phyloP scores from a whole-genome alignment of 2,113 vertebrate genomes.

The Solenodon paradoxus region DNA sequence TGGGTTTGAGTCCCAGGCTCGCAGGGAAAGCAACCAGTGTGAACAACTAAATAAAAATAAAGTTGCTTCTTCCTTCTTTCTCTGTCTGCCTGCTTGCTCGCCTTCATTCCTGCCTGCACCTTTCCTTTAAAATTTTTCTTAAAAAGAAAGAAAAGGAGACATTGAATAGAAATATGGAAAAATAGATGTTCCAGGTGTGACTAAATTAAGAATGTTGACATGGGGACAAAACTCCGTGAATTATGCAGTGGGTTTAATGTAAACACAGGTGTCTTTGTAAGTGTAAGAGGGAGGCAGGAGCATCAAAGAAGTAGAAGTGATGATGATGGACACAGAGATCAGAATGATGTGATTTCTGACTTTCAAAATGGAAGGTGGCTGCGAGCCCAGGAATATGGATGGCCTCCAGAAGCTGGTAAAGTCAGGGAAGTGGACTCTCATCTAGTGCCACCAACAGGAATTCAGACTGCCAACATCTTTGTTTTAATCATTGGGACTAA shows the following conservation, averaged over 20 bases:
- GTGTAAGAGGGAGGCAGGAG: not conserved
- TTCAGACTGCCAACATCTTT: not conserved
- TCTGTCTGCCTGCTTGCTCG: too few species aligned
- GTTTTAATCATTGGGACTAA: not conserved
- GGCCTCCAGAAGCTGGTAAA: not conserved
- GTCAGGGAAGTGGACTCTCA: not conserved
- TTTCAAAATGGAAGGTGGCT: not conserved
- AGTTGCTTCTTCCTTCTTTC: too few species aligned
- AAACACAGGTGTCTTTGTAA: not conserved
- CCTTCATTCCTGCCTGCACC: too few species aligned
- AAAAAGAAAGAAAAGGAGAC: not conserved
- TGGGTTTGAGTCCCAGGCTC: too few species aligned
- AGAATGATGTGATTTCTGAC: not conserved
- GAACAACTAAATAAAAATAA: too few species aligned
- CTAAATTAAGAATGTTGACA: not conserved
- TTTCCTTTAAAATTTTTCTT: too few species aligned
- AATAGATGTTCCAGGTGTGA: not conserved
- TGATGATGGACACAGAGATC: not conserved
- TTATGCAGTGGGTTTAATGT: not conserved
- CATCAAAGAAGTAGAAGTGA: not conserved
- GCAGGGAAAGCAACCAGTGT: too few species aligned
- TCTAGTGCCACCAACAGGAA: not conserved
- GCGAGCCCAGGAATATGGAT: rapidly evolving
- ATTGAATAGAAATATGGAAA: not conserved
- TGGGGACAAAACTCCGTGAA: not conserved